phyloP scores from a whole-genome alignment of 2,113 vertebrate species.

The Semnornis frantzii region DNA sequence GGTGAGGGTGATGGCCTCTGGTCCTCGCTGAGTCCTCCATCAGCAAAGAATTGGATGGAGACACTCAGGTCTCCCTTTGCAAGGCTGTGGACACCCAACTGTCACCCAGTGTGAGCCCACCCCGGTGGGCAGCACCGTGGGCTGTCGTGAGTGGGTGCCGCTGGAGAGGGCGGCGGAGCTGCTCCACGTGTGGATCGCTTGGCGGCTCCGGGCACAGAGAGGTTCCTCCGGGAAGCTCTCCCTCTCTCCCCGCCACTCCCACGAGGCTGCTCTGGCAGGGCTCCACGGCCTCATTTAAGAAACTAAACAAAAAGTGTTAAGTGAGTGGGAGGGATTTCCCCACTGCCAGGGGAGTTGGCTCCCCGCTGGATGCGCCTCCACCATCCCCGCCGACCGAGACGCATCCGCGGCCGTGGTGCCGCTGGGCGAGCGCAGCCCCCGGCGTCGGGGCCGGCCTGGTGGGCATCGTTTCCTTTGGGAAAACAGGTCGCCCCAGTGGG shows the following conservation, averaged over 20 bases:
- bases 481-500: conserved; percentile 49
- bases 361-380: conserved; percentile 10
- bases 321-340: conserved; percentile 70
- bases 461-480: conserved; percentile 11
- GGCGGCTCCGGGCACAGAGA: neutral
- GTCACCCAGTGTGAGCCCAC: neutral
- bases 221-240: conserved; percentile 16
- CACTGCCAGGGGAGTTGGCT: conserved; percentile 37
- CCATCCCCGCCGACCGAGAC: neutral
- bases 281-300: conserved; percentile 62
- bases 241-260: neutral
- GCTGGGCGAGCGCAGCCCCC: neutral
- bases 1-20: neutral
- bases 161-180: neutral
- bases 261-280: conserved; percentile 31
- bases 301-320: conserved; percentile 59
- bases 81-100: neutral
- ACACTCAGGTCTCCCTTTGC: neutral
- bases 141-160: rapidly evolving
- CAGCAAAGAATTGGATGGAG: neutral
- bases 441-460: neutral
- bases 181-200: neutral
- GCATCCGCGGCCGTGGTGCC: neutral
- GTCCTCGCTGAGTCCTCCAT: neutral
- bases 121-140: neutral